These are phyloP conservation scores for Drosophila pallidifrons DNA, from an alignment of 1,140 invertebrate genomes.

Conservation along the genomic window DNA sequence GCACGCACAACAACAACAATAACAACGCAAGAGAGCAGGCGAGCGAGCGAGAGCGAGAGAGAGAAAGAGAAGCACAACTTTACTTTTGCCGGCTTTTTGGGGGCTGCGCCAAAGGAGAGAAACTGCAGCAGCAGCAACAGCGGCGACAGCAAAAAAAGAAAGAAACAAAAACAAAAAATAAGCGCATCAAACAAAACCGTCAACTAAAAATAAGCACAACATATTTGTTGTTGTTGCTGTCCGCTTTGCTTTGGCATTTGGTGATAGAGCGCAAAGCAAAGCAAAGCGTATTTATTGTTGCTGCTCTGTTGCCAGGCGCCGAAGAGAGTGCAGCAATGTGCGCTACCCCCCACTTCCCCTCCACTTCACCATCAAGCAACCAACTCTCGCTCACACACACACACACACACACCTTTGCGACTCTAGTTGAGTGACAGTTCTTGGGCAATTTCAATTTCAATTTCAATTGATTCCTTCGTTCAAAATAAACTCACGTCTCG, in stretches of 20 bases:
- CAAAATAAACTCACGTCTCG: slow-evolving; percentile 55
- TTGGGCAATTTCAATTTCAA: slow-evolving; percentile 73
- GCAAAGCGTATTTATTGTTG: not conserved
- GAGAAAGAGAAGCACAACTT: slow-evolving; percentile 11
- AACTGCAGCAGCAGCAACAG: slow-evolving; percentile 33
- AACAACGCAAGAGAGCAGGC: slow-evolving; percentile 7
- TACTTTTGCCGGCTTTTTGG: slow-evolving; percentile 58
- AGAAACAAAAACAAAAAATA: slow-evolving; percentile 40
- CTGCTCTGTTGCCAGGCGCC: slow-evolving; percentile 55
- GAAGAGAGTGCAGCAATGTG: slow-evolving; percentile 36
- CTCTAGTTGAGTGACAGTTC: slow-evolving; percentile 50
- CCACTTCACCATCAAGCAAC: not conserved
- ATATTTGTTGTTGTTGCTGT: slow-evolving; percentile 23
- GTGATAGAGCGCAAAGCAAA: not conserved
- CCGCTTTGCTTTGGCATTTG: slow-evolving; percentile 34
- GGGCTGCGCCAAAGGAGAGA: not conserved
- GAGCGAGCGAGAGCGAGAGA: slow-evolving; percentile 18
- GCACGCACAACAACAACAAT: slow-evolving; percentile 54
- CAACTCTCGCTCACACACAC: too few relatives aligned
- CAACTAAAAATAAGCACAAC: slow-evolving; percentile 58
- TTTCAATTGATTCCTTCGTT: slow-evolving; percentile 73
- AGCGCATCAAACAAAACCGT: slow-evolving; percentile 54
- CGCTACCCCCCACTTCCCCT: not conserved
- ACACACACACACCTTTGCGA: slow-evolving; percentile 21
- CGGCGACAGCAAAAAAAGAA: not conserved